These are phyloP conservation scores for Dasyprocta punctata DNA, from an alignment of 2,113 vertebrate genomes.

Conservation along the genomic window DNA sequence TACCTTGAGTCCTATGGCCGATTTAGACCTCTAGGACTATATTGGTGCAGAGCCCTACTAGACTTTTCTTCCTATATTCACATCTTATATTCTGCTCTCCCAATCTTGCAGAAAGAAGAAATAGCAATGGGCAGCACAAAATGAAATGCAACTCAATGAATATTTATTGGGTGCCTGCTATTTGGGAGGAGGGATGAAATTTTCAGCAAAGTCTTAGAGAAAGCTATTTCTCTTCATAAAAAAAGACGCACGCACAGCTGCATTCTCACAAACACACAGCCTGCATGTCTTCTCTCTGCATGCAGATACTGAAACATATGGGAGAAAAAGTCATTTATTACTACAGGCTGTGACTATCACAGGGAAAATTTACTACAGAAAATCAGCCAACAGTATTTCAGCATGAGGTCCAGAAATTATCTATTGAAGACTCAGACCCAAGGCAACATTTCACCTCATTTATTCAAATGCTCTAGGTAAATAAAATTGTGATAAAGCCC, in stretches of 20 bases:
- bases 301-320: neutral
- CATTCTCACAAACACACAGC: slow-evolving; percentile 32
- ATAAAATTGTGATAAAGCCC: slow-evolving; percentile 55
- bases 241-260: slow-evolving; percentile 40
- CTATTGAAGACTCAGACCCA: slow-evolving; percentile 23
- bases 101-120: neutral
- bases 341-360: slow-evolving; percentile 40
- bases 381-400: slow-evolving; percentile 67
- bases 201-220: slow-evolving; percentile 57
- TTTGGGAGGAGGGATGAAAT: slow-evolving; percentile 11
- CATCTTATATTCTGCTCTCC: neutral
- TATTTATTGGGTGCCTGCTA: slow-evolving; percentile 46
- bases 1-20: neutral
- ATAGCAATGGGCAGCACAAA: neutral
- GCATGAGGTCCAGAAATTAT: slow-evolving; percentile 59
- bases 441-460: slow-evolving; percentile 65
- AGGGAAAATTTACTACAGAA: slow-evolving; percentile 61
- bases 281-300: neutral
- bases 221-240: slow-evolving; percentile 53
- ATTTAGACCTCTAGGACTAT: neutral
- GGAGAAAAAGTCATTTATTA: slow-evolving; percentile 41
- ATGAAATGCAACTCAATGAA: slow-evolving; percentile 34
- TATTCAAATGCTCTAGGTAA: slow-evolving; percentile 61
- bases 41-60: neutral
- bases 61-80: neutral